Evolutionary conservation across 2,888 invertebrate species (phyloP).

Genomic region (Nymphalis c-album): DNA sequence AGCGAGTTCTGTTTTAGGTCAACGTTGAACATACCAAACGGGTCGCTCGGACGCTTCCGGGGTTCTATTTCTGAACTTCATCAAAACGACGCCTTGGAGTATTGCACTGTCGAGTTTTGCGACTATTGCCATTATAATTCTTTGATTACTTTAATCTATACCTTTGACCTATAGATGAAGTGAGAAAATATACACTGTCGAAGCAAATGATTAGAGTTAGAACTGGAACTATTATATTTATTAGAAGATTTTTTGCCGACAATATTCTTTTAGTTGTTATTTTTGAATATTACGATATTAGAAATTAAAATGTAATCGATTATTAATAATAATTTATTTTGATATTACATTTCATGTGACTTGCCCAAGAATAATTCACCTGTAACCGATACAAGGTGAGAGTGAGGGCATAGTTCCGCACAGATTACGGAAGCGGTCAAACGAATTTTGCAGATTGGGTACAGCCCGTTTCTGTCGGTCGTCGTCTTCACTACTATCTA

Average conservation of each 20-base stretch:
- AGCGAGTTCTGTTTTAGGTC: constrained; percentile 81
- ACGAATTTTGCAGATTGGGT: constrained; percentile 67
- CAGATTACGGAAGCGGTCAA: constrained; percentile 71
- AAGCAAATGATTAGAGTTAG: background rate
- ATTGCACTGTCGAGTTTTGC: constrained; percentile 66
- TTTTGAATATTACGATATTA: too few species aligned
- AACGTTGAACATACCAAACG: constrained; percentile 82
- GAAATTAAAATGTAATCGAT: too few species aligned
- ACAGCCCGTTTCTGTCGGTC: constrained; percentile 66
- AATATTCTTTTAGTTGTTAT: too few species aligned
- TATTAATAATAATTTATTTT: background rate
- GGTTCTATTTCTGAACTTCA: constrained; percentile 78
- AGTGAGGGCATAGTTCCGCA: constrained; percentile 45
- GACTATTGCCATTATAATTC: constrained; percentile 42
- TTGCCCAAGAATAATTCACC: background rate
- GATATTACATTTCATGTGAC: constrained; percentile 26
- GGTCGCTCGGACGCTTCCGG: constrained; percentile 80
- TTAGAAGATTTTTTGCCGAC: too few species aligned
- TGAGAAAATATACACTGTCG: background rate
- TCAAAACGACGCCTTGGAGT: constrained; percentile 62
- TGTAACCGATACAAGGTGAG: background rate
- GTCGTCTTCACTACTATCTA: constrained; percentile 78
- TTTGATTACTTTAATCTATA: constrained; percentile 25
- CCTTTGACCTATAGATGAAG: background rate
- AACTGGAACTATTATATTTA: too few species aligned